phyloP scores from a whole-genome alignment of 2,113 vertebrate species.

The Petrocephalus zakoni region DNA sequence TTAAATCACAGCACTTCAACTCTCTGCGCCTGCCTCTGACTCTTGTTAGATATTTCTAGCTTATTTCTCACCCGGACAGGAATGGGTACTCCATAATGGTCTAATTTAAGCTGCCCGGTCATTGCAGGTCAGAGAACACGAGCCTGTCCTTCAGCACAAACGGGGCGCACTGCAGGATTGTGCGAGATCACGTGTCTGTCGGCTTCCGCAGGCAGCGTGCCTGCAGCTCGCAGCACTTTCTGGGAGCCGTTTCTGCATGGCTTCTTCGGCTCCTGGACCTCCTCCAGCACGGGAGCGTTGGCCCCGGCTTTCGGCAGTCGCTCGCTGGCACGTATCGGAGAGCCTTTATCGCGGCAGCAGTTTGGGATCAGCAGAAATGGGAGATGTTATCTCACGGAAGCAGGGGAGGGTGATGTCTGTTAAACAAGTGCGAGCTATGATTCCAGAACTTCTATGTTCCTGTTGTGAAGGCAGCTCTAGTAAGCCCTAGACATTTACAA shows the following conservation, averaged over 20 bases:
- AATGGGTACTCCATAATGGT: neutral
- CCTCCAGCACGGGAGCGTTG: neutral
- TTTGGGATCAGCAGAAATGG: neutral
- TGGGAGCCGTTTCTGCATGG: neutral
- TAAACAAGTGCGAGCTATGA: neutral
- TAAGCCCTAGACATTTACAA: neutral
- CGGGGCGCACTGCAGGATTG: neutral
- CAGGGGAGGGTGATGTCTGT: neutral
- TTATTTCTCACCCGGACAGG: neutral
- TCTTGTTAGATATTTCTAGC: neutral
- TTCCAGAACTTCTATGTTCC: neutral
- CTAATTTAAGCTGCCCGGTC: neutral
- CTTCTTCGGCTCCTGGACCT: neutral
- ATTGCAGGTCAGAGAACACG: neutral
- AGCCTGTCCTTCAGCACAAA: neutral
- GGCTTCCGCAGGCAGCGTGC: neutral
- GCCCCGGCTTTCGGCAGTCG: neutral
- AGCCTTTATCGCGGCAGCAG: neutral
- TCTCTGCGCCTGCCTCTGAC: neutral
- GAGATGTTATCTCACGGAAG: neutral
- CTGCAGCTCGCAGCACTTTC: neutral
- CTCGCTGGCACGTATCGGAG: neutral
- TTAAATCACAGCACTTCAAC: neutral
- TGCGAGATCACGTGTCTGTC: neutral
- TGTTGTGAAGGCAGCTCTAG: neutral